These are phyloP conservation scores for Phyllotreta cruciferae DNA, from an alignment of 2,888 invertebrate genomes.

Conservation along the genomic window DNA sequence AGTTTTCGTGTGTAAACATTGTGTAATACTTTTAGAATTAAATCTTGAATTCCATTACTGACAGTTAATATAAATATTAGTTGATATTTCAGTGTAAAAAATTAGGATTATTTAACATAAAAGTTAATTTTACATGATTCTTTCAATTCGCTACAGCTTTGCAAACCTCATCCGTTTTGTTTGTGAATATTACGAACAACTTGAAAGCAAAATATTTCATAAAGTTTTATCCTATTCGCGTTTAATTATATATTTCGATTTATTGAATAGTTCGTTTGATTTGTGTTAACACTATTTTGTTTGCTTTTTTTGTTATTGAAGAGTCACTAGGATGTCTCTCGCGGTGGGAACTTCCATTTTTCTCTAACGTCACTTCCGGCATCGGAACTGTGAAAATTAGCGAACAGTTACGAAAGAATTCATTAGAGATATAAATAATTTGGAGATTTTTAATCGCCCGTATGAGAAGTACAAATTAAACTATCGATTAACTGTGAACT, in stretches of 20 bases:
- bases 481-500: no score
- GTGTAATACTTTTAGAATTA: constrained; percentile 3
- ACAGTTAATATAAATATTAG: no score
- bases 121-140: background rate
- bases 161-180: constrained; percentile 45
- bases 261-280: constrained; percentile 43
- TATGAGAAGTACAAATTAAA: no score
- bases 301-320: constrained; percentile 20
- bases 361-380: constrained; percentile 55
- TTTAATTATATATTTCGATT: constrained; percentile 39
- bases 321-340: constrained; percentile 56
- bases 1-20: constrained; percentile 17
- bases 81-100: no score
- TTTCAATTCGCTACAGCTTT: constrained; percentile 42
- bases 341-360: constrained; percentile 59
- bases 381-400: constrained; percentile 50
- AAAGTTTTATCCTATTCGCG: constrained; percentile 44
- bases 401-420: constrained; percentile 25
- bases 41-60: background rate
- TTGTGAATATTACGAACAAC: constrained; percentile 39
- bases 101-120: no score
- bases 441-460: no score
- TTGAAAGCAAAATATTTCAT: constrained; percentile 44
- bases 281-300: constrained; percentile 42
- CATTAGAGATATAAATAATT: constrained; percentile 5